These are phyloP conservation scores for Copidosoma aretas DNA, from an alignment of 2,888 invertebrate species.

Conservation along the genomic window DNA sequence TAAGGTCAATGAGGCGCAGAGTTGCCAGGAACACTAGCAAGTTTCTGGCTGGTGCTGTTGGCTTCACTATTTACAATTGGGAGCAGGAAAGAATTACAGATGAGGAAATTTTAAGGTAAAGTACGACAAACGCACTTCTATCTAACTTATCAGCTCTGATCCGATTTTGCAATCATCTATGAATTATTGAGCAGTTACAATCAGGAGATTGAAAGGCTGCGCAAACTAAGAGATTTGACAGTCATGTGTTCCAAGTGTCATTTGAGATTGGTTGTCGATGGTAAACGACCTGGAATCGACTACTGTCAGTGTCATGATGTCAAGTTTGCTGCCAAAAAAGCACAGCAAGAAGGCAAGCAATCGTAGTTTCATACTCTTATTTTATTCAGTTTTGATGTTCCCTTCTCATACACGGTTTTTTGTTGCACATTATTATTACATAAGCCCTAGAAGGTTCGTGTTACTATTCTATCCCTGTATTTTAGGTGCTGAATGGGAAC, in stretches of 20 bases:
- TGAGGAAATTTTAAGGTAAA: slow-evolving; percentile 65
- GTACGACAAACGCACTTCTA: background rate
- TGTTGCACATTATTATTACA: too few relatives aligned
- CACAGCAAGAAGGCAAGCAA: slow-evolving; percentile 26
- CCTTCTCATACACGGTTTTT: too few relatives aligned
- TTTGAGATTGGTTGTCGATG: slow-evolving; percentile 61
- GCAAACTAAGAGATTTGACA: slow-evolving; percentile 65
- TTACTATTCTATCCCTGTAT: background rate
- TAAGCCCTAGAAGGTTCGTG: too few relatives aligned
- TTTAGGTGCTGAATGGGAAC: slow-evolving; percentile 71
- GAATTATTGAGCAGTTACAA: slow-evolving; percentile 56
- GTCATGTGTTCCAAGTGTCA: slow-evolving; percentile 65
- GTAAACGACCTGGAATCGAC: slow-evolving; percentile 59
- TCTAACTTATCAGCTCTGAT: background rate
- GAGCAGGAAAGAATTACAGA: slow-evolving; percentile 68
- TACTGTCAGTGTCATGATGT: slow-evolving; percentile 63
- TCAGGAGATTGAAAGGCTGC: slow-evolving; percentile 68
- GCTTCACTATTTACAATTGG: slow-evolving; percentile 70
- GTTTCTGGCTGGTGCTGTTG: slow-evolving; percentile 67
- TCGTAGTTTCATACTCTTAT: background rate
- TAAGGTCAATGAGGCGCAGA: slow-evolving; percentile 62
- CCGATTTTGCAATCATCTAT: too few relatives aligned
- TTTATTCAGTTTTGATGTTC: too few relatives aligned
- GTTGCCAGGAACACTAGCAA: slow-evolving; percentile 64
- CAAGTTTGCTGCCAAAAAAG: slow-evolving; percentile 35